These are phyloP conservation scores for Cheilosia vulpina DNA, from an alignment of 2,888 invertebrate species.

Conservation along the genomic window DNA sequence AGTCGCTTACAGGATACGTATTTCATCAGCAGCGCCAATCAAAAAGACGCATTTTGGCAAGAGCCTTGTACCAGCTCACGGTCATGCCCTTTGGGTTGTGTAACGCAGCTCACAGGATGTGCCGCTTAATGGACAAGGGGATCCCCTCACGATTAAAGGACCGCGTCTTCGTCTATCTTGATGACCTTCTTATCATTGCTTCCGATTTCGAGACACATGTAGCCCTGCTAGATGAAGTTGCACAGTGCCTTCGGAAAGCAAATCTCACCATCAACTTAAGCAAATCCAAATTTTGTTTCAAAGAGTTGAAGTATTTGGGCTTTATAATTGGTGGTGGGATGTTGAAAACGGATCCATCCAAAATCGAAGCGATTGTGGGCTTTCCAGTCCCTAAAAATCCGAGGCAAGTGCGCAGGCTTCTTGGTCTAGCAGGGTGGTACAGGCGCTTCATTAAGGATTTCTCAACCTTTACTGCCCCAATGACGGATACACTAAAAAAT, in stretches of 20 bases:
- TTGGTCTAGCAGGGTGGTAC: background rate
- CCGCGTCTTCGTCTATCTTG: conserved; percentile 3
- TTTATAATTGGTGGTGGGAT: too few species aligned
- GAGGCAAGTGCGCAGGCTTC: too few species aligned
- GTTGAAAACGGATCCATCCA: too few species aligned
- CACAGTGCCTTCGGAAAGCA: too few species aligned
- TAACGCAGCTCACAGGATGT: conserved; percentile 63
- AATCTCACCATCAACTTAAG: too few species aligned
- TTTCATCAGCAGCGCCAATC: background rate
- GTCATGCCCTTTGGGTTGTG: conserved; percentile 52
- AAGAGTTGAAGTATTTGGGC: too few species aligned
- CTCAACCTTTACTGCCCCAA: background rate
- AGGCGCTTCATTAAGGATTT: background rate
- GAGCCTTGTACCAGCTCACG: background rate
- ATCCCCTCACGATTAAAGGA: background rate
- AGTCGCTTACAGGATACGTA: too few species aligned
- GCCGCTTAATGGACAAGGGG: conserved; percentile 41
- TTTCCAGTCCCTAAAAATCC: background rate
- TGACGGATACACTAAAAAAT: background rate
- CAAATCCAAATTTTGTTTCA: too few species aligned
- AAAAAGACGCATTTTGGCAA: background rate
- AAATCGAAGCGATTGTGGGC: background rate
- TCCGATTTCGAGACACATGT: too few species aligned
- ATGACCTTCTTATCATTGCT: too few species aligned
- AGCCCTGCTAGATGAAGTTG: too few species aligned